Base-by-base conservation (phyloP, 2,113 vertebrate species). In the Pollimyrus isidori region DNA sequence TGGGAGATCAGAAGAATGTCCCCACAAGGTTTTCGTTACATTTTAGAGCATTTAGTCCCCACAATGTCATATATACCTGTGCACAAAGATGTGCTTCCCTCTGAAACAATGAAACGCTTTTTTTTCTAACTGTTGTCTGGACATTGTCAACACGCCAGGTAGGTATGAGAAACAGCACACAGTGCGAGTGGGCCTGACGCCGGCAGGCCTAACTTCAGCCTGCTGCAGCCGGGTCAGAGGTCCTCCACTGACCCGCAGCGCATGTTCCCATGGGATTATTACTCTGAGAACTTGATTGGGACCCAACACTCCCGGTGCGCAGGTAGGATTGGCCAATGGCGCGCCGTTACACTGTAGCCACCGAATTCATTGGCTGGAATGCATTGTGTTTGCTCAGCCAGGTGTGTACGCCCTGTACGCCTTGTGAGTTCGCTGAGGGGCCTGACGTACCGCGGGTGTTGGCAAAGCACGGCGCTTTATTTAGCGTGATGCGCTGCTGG, bases 361-460 rank as follows among this genome's bases (percentile, higher is more conserved):
- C 90, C 48, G 2, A 13, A 26, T 42, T 82, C 89, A 84, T 73
- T 35, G 89, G 85, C 69, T 91, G 92, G 93, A 94, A 93, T 92
- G 93, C 90, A 94, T 96, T 96, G 95, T 96, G 94, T 95, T 92
- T 94, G 93, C 92, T 92, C 93, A 95, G 91, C 87, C 91, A 93
- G 88, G 88, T 89, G 87, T 80, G 90, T 90, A 86, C 11, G 2
- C n/a, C 30, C 49, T 11, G 13, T 86, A n/a, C 10, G 6, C 30
- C 49, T 11, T 35, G 49, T 19, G 23, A 52, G 85, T 52, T 15
- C 13, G 4, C 65, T 11, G 45, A 58, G 19, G 45, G 56, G 65
- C 48, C n/a, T 3, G 58, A 30, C 2, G 17, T 19, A 23, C 50
- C 13, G 35, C 7, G 73, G 15, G 56, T 58, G 35, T 39, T 13